Evolutionary conservation across 2,888 invertebrate species (phyloP).

Genomic region (Thyatira batis): DNA sequence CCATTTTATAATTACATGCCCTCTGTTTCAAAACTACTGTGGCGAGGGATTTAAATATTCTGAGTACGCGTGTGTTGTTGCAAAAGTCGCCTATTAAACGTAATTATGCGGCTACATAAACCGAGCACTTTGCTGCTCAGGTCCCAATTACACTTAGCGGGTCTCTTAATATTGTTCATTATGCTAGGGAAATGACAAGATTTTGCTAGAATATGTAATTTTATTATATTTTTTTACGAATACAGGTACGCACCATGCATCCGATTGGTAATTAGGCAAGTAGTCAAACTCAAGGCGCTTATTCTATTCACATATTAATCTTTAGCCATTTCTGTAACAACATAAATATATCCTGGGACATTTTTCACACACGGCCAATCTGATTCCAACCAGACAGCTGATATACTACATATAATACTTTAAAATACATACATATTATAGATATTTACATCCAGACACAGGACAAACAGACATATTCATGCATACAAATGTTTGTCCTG

Average conservation of each 20-base stretch:
- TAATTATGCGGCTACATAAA: slow-evolving; percentile 77
- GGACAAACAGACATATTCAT: too few relatives aligned
- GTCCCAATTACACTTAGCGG: slow-evolving; percentile 73
- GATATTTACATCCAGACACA: too few relatives aligned
- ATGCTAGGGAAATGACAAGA: slow-evolving; percentile 72
- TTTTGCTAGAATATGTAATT: slow-evolving; percentile 60
- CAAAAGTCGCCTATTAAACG: slow-evolving; percentile 75
- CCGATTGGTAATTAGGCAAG: too few relatives aligned
- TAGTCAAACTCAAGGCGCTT: too few relatives aligned
- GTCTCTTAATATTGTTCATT: slow-evolving; percentile 77
- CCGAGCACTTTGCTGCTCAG: slow-evolving; percentile 69
- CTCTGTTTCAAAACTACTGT: slow-evolving; percentile 67
- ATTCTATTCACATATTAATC: slow-evolving; percentile 1
- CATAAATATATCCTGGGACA: too few relatives aligned
- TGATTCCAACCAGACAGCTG: too few relatives aligned
- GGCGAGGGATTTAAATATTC: slow-evolving; percentile 65
- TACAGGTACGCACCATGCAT: slow-evolving; percentile 12
- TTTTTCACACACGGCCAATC: too few relatives aligned
- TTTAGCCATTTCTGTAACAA: too few relatives aligned
- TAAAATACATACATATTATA: too few relatives aligned
- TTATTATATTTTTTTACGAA: slow-evolving; percentile 50
- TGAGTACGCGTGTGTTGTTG: slow-evolving; percentile 68
- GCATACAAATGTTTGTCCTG: too few relatives aligned
- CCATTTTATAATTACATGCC: slow-evolving; percentile 53
- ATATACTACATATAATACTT: too few relatives aligned